A percentile compares a stretch with the other conserved stretches of the same genome.
Evolutionary conservation across 2,888 invertebrate genomes (phyloP).

Genomic region (Agrilus biguttatus): DNA sequence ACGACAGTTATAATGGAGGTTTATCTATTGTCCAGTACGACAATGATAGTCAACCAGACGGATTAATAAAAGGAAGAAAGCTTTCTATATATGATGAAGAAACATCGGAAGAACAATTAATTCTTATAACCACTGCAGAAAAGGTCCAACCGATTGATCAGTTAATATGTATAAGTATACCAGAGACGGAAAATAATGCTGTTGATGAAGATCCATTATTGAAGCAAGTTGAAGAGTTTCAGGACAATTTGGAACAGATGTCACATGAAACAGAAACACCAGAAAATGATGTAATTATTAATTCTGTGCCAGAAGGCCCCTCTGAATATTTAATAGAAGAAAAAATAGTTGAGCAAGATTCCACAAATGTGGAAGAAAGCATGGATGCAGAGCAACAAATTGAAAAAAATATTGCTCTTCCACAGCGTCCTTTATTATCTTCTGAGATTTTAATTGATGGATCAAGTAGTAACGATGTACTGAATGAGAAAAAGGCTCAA

Average conservation of each 20-base stretch:
- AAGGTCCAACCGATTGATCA: not conserved
- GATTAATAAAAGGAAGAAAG: not conserved
- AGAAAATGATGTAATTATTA: slow-evolving; percentile 1
- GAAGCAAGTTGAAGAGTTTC: slow-evolving; percentile 9
- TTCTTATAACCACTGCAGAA: slow-evolving; percentile 5
- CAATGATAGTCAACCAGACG: slow-evolving; percentile 1
- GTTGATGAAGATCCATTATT: slow-evolving; percentile 5
- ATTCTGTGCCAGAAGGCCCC: too few relatives aligned
- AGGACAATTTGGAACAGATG: not conserved
- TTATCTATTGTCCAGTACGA: slow-evolving; percentile 9
- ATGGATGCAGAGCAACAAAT: not conserved
- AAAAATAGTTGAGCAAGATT: not conserved
- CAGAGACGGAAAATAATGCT: slow-evolving; percentile 2
- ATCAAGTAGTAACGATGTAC: too few relatives aligned
- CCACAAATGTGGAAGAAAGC: not conserved
- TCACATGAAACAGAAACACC: not conserved
- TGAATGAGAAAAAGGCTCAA: too few relatives aligned
- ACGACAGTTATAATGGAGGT: slow-evolving; percentile 10
- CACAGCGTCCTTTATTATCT: not conserved
- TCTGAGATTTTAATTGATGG: not conserved
- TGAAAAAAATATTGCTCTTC: not conserved
- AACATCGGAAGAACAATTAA: slow-evolving; percentile 8
- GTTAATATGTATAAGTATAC: slow-evolving; percentile 7
- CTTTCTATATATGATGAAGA: slow-evolving; percentile 9
- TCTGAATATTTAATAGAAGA: not conserved